These are phyloP conservation scores for Hemithea aestivaria DNA, from an alignment of 2,888 invertebrate species.

Conservation along the genomic window DNA sequence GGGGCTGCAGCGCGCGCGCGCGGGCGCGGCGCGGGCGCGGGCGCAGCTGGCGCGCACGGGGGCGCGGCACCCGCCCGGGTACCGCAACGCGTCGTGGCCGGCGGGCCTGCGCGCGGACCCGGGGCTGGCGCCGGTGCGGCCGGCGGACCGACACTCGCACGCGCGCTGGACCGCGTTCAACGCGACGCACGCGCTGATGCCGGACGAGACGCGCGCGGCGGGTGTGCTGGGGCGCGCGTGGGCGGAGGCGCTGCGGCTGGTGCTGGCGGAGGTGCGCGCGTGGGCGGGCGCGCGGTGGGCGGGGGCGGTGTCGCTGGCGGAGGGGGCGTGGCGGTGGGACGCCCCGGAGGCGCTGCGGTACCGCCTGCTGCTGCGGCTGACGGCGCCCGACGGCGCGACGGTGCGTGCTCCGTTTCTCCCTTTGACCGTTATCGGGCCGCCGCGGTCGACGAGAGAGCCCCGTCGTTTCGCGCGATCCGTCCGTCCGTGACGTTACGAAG, in stretches of 20 bases:
- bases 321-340: conserved; percentile 60
- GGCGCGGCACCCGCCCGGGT: conserved; percentile 45
- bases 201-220: conserved; percentile 87
- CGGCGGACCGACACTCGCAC: conserved; percentile 85
- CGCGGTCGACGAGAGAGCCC: no score
- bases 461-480: no score
- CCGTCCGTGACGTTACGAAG: no score
- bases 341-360: conserved; percentile 53
- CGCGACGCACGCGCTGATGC: conserved; percentile 88
- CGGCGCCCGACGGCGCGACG: background rate
- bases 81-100: conserved; percentile 87
- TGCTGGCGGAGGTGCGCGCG: conserved; percentile 33
- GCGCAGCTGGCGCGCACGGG: conserved; percentile 34
- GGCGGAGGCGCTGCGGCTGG: conserved; percentile 81
- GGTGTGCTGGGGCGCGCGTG: conserved; percentile 82
- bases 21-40: conserved; percentile 19
- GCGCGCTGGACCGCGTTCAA: conserved; percentile 93
- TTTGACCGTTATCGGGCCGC: no score
- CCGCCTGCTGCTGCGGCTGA: conserved; percentile 40
- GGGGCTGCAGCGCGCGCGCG: conserved; percentile 9
- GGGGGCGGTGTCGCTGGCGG: conserved; percentile 41
- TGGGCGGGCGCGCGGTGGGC: conserved; percentile 25
- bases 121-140: conserved; percentile 55
- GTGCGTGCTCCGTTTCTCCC: no score
- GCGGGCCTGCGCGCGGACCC: conserved; percentile 76